Conservation (phyloP, 2,113 vertebrate genomes). For the Phylloscopus trochiloides region DNA sequence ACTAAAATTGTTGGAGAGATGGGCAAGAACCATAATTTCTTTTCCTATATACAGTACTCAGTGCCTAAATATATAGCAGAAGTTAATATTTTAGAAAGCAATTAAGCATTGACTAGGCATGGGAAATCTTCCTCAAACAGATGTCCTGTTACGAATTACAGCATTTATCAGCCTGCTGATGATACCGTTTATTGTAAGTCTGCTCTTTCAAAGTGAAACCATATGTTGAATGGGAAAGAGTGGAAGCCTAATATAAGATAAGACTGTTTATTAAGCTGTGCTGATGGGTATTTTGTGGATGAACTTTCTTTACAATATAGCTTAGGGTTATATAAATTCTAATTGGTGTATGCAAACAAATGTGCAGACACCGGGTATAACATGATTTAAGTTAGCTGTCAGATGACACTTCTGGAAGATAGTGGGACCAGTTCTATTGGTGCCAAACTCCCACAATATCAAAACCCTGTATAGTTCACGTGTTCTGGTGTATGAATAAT, state of each 20-base stretch:
- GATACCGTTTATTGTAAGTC: slow-evolving; percentile 31
- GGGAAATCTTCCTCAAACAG: slow-evolving; percentile 2
- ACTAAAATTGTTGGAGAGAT: neutral
- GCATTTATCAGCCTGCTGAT: slow-evolving; percentile 23
- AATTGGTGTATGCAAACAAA: neutral
- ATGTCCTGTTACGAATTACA: neutral
- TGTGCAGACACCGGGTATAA: neutral
- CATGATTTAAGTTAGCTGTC: neutral
- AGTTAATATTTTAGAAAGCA: neutral
- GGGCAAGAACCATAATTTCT: neutral
- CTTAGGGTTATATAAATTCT: neutral
- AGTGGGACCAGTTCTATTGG: neutral
- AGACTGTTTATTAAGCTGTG: slow-evolving; percentile 12
- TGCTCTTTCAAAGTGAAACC: slow-evolving; percentile 43
- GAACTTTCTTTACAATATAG: neutral
- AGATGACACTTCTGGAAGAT: neutral
- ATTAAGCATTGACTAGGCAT: neutral
- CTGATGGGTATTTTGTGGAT: neutral
- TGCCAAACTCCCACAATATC: neutral
- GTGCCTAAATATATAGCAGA: neutral
- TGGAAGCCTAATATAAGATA: slow-evolving; percentile 30
- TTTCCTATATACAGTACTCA: neutral
- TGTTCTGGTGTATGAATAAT: neutral
- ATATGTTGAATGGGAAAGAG: slow-evolving; percentile 35
- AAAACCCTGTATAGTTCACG: neutral